Evolutionary conservation across 53 echinoderm and acorn worm species (phyloP), one percentile per base, ranked within the genome.

Genomic region (Crossaster papposus): DNA sequence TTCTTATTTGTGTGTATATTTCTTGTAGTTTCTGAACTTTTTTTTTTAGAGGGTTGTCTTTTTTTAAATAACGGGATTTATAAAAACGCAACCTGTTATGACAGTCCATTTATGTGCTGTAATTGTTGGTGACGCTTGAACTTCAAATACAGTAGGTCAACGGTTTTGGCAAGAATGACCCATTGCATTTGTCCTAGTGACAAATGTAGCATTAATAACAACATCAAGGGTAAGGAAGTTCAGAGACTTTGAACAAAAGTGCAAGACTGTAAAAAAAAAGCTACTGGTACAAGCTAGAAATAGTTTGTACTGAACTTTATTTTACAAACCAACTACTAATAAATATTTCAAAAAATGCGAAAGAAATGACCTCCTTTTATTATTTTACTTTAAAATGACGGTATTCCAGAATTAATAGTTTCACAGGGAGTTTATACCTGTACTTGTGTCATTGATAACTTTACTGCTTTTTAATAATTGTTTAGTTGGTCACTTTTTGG

Each of bases 1-100:
- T 72, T 85, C 65, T 83, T 65, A n/a, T 36, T 64, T 38, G 68
- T 64, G 65, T 44, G 36, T 38, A 3, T 15, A 34, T 74, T 74
- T 74, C 28, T 74, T 33, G 75, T 36, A 14, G 75, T 68, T 26
- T 68, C 28, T 68, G 6, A 1, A 26, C 68, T 68, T 68, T 28
- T 68, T 24, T 4, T 68, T 68, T 11, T 68, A 33, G 13, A 33
- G 34, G 4, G 35, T 35, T 13, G 15, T 32, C 15, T 51, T 51
- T 78, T 51, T 78, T 15, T 58, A 58, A 58, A 20, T 15, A 15
- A 58, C 1, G 58, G 22, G 2, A 18, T 14, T 58, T 58, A 58
- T 18, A 18, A 20, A 18, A 52, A 70, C 11, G 70, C 23, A 12
- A 70, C 29, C 70, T 70, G 70, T 70, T 70, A 28, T 70, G 70